Percentiles rank a stretch among this genome's conserved stretches.
These are phyloP conservation scores for Drosophila histrio DNA, from an alignment of 2,888 invertebrate species.

Conservation along the genomic window DNA sequence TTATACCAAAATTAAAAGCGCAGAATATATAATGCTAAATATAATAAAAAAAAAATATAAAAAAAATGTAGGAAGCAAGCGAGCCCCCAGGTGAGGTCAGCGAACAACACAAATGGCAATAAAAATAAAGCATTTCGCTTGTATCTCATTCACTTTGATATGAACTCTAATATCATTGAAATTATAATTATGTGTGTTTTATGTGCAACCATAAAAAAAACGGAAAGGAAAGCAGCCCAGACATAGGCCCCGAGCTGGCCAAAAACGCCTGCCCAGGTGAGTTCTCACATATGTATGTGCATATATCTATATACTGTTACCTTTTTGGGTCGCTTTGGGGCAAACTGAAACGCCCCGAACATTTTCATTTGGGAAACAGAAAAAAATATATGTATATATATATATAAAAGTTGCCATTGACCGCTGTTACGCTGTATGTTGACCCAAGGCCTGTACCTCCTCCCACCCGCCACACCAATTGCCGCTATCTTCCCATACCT, in stretches of 20 bases:
- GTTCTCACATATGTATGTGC: slow-evolving; percentile 1
- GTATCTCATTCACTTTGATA: slow-evolving; percentile 74
- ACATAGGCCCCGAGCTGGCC: slow-evolving; percentile 6
- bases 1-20: slow-evolving; percentile 55
- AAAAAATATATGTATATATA: too few relatives aligned
- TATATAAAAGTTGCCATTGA: slow-evolving; percentile 48
- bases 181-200: slow-evolving; percentile 78
- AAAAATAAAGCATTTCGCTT: slow-evolving; percentile 46
- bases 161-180: slow-evolving; percentile 75
- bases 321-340: slow-evolving; percentile 11
- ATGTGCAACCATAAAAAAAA: slow-evolving; percentile 59
- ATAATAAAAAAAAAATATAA: slow-evolving; percentile 8
- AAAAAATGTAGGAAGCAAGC: neutral
- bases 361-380: slow-evolving; percentile 32
- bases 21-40: slow-evolving; percentile 36
- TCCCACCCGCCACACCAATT: too few relatives aligned
- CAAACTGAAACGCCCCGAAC: slow-evolving; percentile 25
- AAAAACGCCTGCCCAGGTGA: slow-evolving; percentile 8
- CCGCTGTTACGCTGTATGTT: slow-evolving; percentile 35
- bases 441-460: neutral
- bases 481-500: neutral
- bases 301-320: neutral
- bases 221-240: slow-evolving; percentile 3
- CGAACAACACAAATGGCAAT: slow-evolving; percentile 44
- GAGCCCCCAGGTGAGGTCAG: slow-evolving; percentile 18